phyloP scores from a whole-genome alignment of 2,797 vertebrate genomes.

The Schizothorax lantsangensis region DNA sequence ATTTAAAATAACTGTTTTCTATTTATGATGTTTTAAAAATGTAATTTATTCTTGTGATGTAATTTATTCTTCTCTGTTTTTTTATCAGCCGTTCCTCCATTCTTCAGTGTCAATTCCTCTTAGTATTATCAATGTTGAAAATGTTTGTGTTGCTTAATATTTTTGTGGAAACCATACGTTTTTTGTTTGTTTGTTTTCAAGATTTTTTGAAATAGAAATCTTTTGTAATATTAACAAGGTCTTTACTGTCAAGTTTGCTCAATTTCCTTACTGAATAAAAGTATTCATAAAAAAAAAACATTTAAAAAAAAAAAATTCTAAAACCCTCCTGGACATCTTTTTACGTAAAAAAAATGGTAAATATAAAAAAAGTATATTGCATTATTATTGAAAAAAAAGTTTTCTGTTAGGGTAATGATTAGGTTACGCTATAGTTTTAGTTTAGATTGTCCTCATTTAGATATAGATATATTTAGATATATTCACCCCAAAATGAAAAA shows the following conservation, averaged over 20 bases:
- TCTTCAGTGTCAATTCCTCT: neutral
- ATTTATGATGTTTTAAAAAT: neutral
- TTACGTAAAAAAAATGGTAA: too few species aligned
- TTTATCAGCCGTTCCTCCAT: too few species aligned
- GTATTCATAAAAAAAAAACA: too few species aligned
- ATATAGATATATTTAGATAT: neutral
- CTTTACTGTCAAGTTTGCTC: neutral
- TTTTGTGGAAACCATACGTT: too few species aligned
- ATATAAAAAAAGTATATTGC: too few species aligned
- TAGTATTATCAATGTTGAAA: neutral
- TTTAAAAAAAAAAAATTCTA: too few species aligned
- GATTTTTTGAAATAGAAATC: neutral
- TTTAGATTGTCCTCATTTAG: too few species aligned
- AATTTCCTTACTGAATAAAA: neutral
- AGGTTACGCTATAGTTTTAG: too few species aligned
- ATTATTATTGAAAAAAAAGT: neutral
- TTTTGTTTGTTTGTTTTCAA: too few species aligned
- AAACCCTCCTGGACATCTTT: too few species aligned
- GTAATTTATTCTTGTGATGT: neutral
- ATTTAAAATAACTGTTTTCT: neutral
- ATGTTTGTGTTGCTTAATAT: too few species aligned
- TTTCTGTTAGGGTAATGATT: neutral
- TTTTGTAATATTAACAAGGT: neutral
- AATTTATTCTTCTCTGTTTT: neutral
- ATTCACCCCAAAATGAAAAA: too few species aligned